Percentiles rank a stretch among this genome's conserved stretches.
phyloP scores from a whole-genome alignment of 2,888 invertebrate species.

The Frankliniella fusca region DNA sequence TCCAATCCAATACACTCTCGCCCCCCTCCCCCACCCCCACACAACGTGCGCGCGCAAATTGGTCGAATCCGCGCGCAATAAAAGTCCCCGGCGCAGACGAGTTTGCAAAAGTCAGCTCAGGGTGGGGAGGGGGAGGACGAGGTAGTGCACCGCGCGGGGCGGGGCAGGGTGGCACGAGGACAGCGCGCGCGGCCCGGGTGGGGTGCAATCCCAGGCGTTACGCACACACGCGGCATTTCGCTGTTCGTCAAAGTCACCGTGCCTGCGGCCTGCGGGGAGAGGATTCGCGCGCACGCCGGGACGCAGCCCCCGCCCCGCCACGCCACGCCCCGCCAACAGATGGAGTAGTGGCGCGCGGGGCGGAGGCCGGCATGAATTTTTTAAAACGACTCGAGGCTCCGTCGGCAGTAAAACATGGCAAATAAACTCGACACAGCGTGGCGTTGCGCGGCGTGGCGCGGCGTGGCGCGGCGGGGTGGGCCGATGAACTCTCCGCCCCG shows the following conservation, averaged over 20 bases:
- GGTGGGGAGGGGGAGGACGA: no score
- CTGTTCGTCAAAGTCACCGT: neutral
- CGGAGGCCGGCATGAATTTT: conserved; percentile 7
- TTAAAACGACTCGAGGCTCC: neutral
- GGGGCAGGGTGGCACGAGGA: no score
- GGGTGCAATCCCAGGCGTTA: no score
- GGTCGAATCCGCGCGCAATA: no score
- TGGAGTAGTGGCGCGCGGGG: neutral
- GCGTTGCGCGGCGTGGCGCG: neutral
- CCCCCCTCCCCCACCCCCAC: no score
- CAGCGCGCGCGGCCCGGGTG: no score
- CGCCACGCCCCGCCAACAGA: neutral
- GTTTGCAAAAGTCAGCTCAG: no score
- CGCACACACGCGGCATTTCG: neutral
- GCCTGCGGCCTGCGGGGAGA: neutral
- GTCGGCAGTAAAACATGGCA: neutral
- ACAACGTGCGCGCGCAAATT: no score
- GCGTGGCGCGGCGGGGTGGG: neutral
- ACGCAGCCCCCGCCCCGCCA: neutral
- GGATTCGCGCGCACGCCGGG: neutral
- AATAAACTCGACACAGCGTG: conserved; percentile 14
- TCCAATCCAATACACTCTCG: no score
- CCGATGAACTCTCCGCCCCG: neutral
- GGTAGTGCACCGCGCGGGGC: no score
- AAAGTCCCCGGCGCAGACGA: no score